phyloP scores from a whole-genome alignment of 2,113 vertebrate species.

The Vulpes vulpes region DNA sequence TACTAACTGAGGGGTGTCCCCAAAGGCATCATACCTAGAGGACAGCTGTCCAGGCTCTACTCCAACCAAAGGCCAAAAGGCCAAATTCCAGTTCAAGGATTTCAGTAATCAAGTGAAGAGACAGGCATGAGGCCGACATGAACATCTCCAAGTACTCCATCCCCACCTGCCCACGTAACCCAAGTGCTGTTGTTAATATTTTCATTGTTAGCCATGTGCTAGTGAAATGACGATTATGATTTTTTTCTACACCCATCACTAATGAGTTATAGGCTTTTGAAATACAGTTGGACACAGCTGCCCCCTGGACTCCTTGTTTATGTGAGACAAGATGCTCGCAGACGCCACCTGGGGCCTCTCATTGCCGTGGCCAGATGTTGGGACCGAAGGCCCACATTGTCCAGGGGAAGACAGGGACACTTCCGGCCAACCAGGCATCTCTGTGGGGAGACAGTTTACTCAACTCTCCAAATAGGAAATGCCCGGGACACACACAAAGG shows the following conservation, averaged over 20 bases:
- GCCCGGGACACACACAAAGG: background rate
- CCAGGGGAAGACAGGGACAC: background rate
- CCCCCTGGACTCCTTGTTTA: background rate
- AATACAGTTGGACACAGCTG: background rate
- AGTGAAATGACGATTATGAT: background rate
- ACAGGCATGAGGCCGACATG: background rate
- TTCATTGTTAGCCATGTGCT: background rate
- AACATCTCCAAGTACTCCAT: fast-evolving
- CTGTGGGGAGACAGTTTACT: constrained; percentile 8
- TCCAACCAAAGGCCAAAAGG: background rate
- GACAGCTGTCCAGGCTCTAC: background rate
- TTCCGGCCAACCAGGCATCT: background rate
- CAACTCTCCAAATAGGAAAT: background rate
- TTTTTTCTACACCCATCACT: background rate
- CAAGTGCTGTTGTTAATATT: background rate
- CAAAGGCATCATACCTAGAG: background rate
- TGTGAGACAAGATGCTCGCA: background rate
- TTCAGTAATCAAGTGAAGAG: too few species aligned
- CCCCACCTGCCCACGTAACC: fast-evolving
- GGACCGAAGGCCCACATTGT: background rate
- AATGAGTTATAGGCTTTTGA: background rate
- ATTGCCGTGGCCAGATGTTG: background rate
- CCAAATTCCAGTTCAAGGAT: background rate
- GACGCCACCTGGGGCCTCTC: background rate
- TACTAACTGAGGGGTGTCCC: background rate